A percentile compares a stretch with the other conserved stretches of the same genome.
Evolutionary conservation across 2,113 vertebrate genomes (phyloP).

Genomic region (Microtus oregoni): DNA sequence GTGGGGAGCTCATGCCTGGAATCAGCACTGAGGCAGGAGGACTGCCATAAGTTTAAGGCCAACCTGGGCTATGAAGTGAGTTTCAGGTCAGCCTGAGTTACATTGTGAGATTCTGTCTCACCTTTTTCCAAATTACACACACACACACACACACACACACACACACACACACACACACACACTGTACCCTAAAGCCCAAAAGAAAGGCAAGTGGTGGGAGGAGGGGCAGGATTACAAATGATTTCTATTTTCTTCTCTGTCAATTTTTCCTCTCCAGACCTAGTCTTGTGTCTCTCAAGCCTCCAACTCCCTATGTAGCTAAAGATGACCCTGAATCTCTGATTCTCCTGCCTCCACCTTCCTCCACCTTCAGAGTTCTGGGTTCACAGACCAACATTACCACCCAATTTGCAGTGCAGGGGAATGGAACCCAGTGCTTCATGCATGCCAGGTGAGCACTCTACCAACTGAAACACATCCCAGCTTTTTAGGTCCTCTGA

Average conservation of each 20-base stretch:
- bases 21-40: background rate
- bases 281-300: background rate
- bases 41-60: background rate
- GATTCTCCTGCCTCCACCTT: background rate
- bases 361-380: background rate
- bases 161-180: background rate
- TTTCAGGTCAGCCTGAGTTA: background rate
- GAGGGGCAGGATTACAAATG: background rate
- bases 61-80: background rate
- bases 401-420: no score
- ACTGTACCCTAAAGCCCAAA: background rate
- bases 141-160: background rate
- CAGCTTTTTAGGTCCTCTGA: background rate
- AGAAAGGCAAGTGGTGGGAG: background rate
- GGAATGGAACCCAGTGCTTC: background rate
- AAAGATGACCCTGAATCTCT: background rate
- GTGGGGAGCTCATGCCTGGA: background rate
- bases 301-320: background rate
- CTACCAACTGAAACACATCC: background rate
- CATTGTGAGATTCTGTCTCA: background rate
- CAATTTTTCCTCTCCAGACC: no score
- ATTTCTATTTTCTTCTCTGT: background rate
- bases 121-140: background rate
- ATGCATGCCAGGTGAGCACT: background rate
- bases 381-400: background rate